Evolutionary conservation across 2,113 vertebrate genomes (phyloP), one percentile per base, ranked within the genome.

Genomic region (Motacilla alba): DNA sequence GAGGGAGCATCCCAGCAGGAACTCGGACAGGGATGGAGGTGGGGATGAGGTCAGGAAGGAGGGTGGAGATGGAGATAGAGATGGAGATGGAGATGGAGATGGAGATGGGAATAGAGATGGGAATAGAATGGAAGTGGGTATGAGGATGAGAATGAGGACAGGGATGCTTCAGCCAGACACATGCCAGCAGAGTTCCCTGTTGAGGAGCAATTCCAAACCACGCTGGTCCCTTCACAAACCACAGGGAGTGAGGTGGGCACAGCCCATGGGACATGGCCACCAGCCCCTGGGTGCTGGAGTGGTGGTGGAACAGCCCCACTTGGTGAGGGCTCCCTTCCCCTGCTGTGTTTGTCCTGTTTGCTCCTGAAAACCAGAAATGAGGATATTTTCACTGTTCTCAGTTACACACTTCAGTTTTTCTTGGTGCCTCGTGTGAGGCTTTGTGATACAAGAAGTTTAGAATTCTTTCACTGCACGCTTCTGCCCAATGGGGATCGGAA

Each of bases 231-330:
- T 11, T 9, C 41, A 35, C 35, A 50, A 46, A 52, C 8, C 1
- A 0, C 2, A 3, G 1, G 2, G 35, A 37, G 5, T 0, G 0
- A 88, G 75, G 49, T n/a, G 53, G 10, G 53, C 2, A 0, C 26
- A 60, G 28, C 44, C 39, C 5, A 0, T 11, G 4, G 28, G 78
- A 30, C 39, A 1, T 2, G 10, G 89, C 14, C 58, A 24, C 18
- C 33, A 14, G 15, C n/a, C 22, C 27, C 49, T 5, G 49, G 50
- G 7, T 43, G 23, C 80, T 18, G 69, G 9, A 47, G 53, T 11
- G 3, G n/a, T 26, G 28, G 3, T 11, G 20, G 5, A 23, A 66
- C 30, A 64, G 14, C 76, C 37, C 46, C 63, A 19, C 37, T 44
- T 28, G 22, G 8, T 62, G 39, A 6, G 39, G 24, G 52, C 50